Evolutionary conservation across 2,113 vertebrate genomes (phyloP), one percentile per base, ranked within the genome.

Genomic region (Delphinus delphis): DNA sequence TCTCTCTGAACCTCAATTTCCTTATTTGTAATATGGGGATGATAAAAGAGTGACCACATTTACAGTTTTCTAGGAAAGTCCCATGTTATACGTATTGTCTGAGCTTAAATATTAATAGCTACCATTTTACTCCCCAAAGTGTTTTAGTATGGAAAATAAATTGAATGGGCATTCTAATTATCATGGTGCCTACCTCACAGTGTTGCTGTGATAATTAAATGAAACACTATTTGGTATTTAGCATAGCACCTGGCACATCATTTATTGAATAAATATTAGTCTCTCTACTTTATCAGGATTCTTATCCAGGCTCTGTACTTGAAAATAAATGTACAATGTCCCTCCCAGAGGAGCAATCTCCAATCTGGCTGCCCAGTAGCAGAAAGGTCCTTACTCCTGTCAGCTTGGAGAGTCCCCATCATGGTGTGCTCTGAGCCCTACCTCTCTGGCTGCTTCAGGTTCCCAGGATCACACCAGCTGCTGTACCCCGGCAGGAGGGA

Each of bases 161-260:
- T n/a, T 50, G 14, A 70, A 41, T 68, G 23, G 26, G 3, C 10
- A 77, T 91, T 90, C 6, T 50, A 77, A 83, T 74, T 85, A 60
- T 76, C 62, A 81, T 50, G 44, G 15, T 68, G 6, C 13, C 12
- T 83, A 67, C 11, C 13, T 93, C n/a, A 55, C 41, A 83, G 6
- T 38, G 21, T 70, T 93, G 74, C 25, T 89, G 38, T 74, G n/a
- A 58, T 81, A 73, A 82, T 88, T 85, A 93, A 91, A 95, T 70
- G 21, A 63, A 76, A 53, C 9, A 65, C n/a, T 8, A n/a, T 65
- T 93, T 71, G 81, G 10, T 73, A 17, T 73, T 79, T 79, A 95
- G 15, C 9, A 67, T 70, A 89, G 21, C 0, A 0, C 17, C 31
- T 88, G 21, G 23, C 23, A 76, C 14, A 88, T 60, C 13, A 36